phyloP scores from a whole-genome alignment of 2,797 vertebrate genomes.

The Anguilla marmorata region DNA sequence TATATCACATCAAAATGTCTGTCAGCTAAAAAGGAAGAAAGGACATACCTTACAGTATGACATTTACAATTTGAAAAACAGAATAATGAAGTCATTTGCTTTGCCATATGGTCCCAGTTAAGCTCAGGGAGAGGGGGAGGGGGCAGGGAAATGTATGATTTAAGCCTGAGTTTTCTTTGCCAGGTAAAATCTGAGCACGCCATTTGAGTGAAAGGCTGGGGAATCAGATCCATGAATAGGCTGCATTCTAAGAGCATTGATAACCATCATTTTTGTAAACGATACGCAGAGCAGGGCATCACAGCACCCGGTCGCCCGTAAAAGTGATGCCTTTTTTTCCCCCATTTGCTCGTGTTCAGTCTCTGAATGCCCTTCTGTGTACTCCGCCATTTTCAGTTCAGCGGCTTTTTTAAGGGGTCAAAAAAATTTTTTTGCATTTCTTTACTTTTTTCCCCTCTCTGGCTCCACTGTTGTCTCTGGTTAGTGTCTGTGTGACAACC shows the following conservation, averaged over 20 bases:
- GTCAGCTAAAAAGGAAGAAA: conserved; percentile 65
- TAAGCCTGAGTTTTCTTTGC: background rate
- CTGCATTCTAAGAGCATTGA: background rate
- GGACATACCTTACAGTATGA: conserved; percentile 56
- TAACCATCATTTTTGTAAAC: background rate
- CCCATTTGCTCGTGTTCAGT: background rate
- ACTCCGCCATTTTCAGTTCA: background rate
- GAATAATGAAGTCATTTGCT: conserved; percentile 28
- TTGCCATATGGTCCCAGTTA: conserved; percentile 2
- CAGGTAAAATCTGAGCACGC: background rate
- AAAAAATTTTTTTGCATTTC: background rate
- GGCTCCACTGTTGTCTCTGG: background rate
- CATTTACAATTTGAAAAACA: conserved; percentile 39
- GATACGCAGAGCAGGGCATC: background rate
- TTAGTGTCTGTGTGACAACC: background rate
- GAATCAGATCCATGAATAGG: background rate
- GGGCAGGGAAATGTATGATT: background rate
- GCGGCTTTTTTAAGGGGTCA: background rate
- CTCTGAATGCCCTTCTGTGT: background rate
- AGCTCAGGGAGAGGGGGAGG: background rate
- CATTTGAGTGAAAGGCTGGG: background rate
- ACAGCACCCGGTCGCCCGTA: background rate
- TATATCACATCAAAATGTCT: conserved; percentile 58
- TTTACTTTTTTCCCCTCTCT: background rate
- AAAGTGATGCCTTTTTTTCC: background rate